Conservation (phyloP, 92 coral and sea anemone species). For the Montipora capitata region DNA sequence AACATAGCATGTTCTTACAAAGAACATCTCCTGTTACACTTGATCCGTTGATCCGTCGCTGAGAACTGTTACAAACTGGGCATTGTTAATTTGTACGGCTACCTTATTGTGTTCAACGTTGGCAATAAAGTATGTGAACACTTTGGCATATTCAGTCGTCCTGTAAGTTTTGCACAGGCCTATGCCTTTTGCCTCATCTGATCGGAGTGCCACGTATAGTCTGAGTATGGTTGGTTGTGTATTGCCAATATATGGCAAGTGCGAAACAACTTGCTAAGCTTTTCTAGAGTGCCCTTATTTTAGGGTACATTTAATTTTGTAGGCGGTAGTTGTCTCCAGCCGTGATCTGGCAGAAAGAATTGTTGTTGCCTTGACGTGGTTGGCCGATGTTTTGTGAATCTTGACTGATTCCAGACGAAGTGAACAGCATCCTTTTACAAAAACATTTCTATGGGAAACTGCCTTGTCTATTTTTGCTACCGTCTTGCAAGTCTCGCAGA, state of each 20-base stretch:
- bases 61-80: constrained; percentile 5
- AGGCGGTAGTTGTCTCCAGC: constrained; percentile 38
- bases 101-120: constrained; percentile 21
- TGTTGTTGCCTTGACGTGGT: constrained; percentile 25
- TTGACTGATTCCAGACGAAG: constrained; percentile 24
- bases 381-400: constrained; percentile 32
- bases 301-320: background rate
- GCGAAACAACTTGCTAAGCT: constrained; percentile 43
- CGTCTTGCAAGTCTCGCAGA: constrained; percentile 11
- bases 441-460: background rate
- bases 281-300: background rate
- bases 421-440: background rate
- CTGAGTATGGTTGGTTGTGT: constrained; percentile 47
- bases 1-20: constrained; percentile 9
- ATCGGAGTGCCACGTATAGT: constrained; percentile 45
- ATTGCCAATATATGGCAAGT: constrained; percentile 64
- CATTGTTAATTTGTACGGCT: background rate
- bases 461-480: background rate
- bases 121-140: constrained; percentile 38
- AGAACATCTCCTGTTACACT: constrained; percentile 32
- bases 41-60: constrained; percentile 40
- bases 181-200: constrained; percentile 46
- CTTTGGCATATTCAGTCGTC: constrained; percentile 38
- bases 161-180: constrained; percentile 21
- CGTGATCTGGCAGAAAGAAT: constrained; percentile 6